Percentiles rank a stretch among this genome's conserved stretches.
These are phyloP conservation scores for Rhinopomastus cyanomelas DNA, from an alignment of 2,113 vertebrate genomes.

Conservation along the genomic window DNA sequence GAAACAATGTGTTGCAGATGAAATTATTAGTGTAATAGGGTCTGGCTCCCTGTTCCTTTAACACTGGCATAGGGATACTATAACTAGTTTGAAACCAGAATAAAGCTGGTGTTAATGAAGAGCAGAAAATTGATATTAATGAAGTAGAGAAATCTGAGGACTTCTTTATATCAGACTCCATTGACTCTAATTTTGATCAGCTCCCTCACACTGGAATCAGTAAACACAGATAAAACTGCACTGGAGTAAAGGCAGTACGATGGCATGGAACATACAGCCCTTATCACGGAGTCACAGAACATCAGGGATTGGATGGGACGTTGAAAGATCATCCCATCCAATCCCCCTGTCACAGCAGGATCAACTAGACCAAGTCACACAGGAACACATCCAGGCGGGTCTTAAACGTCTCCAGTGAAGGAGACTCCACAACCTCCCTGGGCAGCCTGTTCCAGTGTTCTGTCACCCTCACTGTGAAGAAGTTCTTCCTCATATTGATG, in stretches of 20 bases:
- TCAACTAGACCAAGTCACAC: too few relatives aligned
- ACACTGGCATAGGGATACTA: background rate
- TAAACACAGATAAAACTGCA: slow-evolving; percentile 35
- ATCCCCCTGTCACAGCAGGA: too few relatives aligned
- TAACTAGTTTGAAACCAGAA: slow-evolving; percentile 34
- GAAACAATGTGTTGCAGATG: background rate
- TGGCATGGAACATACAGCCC: background rate
- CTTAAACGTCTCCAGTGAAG: too few relatives aligned
- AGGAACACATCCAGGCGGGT: too few relatives aligned
- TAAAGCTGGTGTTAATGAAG: slow-evolving; percentile 58
- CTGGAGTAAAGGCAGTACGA: background rate
- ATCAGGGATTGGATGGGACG: too few relatives aligned
- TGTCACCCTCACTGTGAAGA: too few relatives aligned
- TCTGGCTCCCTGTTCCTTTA: background rate
- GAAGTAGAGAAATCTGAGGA: slow-evolving; percentile 54
- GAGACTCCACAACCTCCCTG: too few relatives aligned
- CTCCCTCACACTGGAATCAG: slow-evolving; percentile 43
- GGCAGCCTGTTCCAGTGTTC: too few relatives aligned
- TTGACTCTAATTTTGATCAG: slow-evolving; percentile 51
- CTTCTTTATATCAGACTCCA: slow-evolving; percentile 35
- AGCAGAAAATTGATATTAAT: slow-evolving; percentile 66
- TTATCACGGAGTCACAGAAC: too few relatives aligned
- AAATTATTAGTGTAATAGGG: background rate
- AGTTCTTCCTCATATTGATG: too few relatives aligned
- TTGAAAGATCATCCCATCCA: too few relatives aligned